phyloP scores from a whole-genome alignment of 2,113 vertebrate species.

The Amblyopsis rosae region DNA sequence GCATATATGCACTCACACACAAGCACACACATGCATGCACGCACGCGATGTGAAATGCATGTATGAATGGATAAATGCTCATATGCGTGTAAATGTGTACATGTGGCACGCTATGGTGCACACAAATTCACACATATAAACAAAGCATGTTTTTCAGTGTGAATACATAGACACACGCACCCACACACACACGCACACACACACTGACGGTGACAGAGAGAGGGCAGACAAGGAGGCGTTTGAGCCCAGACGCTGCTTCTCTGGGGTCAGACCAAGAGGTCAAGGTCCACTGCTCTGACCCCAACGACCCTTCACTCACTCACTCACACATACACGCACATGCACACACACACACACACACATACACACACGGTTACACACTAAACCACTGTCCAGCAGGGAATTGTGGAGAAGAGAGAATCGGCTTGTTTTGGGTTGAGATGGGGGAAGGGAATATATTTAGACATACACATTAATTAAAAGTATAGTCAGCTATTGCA shows the following conservation, averaged over 20 bases:
- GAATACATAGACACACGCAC: conserved; percentile 26
- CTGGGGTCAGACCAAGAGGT: conserved; percentile 74
- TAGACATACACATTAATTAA: not conserved
- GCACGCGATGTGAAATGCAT: not conserved
- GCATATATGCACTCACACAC: too few relatives aligned
- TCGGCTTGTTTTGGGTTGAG: conserved; percentile 5
- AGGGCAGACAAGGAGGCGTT: conserved; percentile 70
- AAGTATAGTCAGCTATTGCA: too few relatives aligned
- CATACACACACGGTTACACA: not conserved
- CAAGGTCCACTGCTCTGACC: conserved; percentile 72
- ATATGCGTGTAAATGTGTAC: conserved; percentile 20
- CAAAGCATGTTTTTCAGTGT: not conserved
- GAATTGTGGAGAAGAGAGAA: conserved; percentile 25
- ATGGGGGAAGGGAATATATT: conserved; percentile 26
- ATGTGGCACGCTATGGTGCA: conserved; percentile 31
- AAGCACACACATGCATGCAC: conserved; percentile 10
- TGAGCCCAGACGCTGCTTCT: conserved; percentile 73
- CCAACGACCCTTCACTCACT: conserved; percentile 45
- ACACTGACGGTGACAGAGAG: conserved; percentile 43
- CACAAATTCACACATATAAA: conserved; percentile 1
- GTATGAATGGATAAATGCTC: conserved; percentile 1
- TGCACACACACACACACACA: conserved; percentile 9
- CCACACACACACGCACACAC: conserved; percentile 31
- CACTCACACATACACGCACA: conserved; percentile 31
- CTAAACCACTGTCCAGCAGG: conserved; percentile 50